phyloP scores from a whole-genome alignment of 2,113 vertebrate species.

The Rhynchomys soricoides region DNA sequence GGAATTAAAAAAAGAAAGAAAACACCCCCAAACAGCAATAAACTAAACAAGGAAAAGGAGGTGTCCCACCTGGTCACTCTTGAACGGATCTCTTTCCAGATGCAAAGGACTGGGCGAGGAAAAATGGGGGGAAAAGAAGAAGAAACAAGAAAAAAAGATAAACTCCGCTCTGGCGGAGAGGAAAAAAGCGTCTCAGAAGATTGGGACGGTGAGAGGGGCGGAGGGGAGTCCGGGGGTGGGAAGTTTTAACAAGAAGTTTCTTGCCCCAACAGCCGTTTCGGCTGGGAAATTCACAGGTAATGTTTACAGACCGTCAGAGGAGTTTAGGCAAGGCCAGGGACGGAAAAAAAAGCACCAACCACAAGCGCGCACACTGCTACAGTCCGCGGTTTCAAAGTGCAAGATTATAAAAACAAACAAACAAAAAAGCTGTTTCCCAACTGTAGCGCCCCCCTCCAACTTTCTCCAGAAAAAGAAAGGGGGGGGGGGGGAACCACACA shows the following conservation, averaged over 20 bases:
- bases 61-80: conserved; percentile 76
- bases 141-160: background rate
- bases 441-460: conserved; percentile 57
- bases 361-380: conserved; percentile 70
- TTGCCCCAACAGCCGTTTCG: conserved; percentile 74
- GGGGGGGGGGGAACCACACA: conserved; percentile 23
- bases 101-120: conserved; percentile 35
- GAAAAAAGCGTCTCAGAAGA: conserved; percentile 41
- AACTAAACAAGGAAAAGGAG: conserved; percentile 51
- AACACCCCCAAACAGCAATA: conserved; percentile 43
- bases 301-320: conserved; percentile 80
- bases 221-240: conserved; percentile 66
- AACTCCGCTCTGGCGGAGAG: background rate
- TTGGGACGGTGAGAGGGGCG: conserved; percentile 54
- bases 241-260: conserved; percentile 79
- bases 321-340: conserved; percentile 56
- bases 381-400: conserved; percentile 71
- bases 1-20: conserved; percentile 63
- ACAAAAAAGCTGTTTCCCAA: conserved; percentile 71
- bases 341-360: conserved; percentile 75
- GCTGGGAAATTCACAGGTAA: conserved; percentile 81
- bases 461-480: background rate
- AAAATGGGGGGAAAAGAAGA: background rate
- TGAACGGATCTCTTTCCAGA: conserved; percentile 65
- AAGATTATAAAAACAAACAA: conserved; percentile 73